phyloP scores from a whole-genome alignment of 2,113 vertebrate genomes.

The Percopsis transmontana region DNA sequence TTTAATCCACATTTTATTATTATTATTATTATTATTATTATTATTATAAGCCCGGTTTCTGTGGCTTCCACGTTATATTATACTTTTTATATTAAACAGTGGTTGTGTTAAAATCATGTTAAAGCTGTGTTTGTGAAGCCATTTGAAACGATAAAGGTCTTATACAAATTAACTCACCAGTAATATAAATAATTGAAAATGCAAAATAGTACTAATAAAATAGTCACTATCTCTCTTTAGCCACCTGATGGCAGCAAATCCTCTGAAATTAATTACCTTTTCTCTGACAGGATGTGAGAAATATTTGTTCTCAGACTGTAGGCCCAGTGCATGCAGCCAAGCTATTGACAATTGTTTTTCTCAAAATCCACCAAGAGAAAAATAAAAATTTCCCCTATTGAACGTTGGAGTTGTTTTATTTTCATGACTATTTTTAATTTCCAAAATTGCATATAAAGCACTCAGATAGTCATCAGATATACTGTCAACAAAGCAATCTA shows the following conservation, averaged over 20 bases:
- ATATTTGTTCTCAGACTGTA: no score
- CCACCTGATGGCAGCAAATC: conserved; percentile 62
- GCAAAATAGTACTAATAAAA: no score
- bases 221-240: neutral
- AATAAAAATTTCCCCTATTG: neutral
- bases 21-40: neutral
- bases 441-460: neutral
- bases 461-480: neutral
- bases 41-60: no score
- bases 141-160: no score
- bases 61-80: no score
- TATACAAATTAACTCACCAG: no score
- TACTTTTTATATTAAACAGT: no score
- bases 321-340: no score
- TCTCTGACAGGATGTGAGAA: neutral
- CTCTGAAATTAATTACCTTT: neutral
- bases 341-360: neutral
- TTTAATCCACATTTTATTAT: neutral
- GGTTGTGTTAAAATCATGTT: no score
- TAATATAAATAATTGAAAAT: no score
- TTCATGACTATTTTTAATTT: neutral
- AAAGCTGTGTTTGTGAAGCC: no score
- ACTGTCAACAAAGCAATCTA: neutral
- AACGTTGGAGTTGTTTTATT: neutral
- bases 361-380: neutral